Percentiles rank a stretch among this genome's conserved stretches.
These are phyloP conservation scores for Drosophila seguyi DNA, from an alignment of 1,140 invertebrate genomes.

Conservation along the genomic window DNA sequence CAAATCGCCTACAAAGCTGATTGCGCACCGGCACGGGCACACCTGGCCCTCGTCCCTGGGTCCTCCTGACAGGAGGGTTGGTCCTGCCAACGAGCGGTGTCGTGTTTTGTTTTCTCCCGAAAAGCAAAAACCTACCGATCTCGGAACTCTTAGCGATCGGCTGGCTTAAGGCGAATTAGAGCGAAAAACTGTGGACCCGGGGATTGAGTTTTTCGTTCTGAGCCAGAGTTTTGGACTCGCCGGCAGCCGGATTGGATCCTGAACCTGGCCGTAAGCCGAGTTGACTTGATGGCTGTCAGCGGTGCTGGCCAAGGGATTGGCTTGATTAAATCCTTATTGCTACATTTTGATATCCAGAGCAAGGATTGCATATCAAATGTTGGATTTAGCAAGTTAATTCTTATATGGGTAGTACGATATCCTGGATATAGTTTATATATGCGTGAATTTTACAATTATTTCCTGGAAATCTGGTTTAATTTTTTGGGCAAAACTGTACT, in stretches of 20 bases:
- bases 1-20: conserved; percentile 84
- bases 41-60: conserved; percentile 51
- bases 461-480: too few relatives aligned
- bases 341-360: neutral
- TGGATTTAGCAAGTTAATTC: neutral
- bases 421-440: neutral
- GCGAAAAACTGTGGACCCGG: conserved; percentile 41
- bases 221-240: conserved; percentile 8
- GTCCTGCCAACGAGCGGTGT: conserved; percentile 47
- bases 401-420: neutral
- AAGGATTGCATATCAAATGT: neutral
- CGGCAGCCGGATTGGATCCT: conserved; percentile 13
- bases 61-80: conserved; percentile 52
- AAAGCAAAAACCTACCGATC: conserved; percentile 32
- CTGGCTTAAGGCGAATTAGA: conserved; percentile 72
- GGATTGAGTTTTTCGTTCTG: conserved; percentile 26
- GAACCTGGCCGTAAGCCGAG: conserved; percentile 43
- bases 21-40: conserved; percentile 78
- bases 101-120: conserved; percentile 47
- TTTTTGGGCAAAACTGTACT: conserved; percentile 17
- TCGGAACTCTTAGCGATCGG: conserved; percentile 20
- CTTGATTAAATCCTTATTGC: conserved; percentile 26
- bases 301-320: conserved; percentile 27
- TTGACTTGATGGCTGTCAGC: conserved; percentile 66
- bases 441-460: too few relatives aligned